Conservation (phyloP, 2,113 vertebrate species). For the Sorex araneus region DNA sequence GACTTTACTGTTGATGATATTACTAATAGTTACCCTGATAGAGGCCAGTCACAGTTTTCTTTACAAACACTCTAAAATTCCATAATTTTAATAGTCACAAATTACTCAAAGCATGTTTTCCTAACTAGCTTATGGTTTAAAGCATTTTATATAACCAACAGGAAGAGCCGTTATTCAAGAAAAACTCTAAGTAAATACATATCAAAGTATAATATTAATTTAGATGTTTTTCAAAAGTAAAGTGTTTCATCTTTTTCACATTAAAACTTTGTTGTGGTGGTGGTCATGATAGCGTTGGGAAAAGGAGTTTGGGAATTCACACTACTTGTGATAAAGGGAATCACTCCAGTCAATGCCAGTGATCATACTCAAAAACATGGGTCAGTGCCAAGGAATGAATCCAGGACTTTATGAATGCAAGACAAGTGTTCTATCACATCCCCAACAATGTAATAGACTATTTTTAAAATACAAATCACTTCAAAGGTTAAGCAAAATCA, state of each 20-base stretch:
- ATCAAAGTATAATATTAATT: slow-evolving; percentile 67
- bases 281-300: too few relatives aligned
- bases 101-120: too few relatives aligned
- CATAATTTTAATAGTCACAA: slow-evolving; percentile 44
- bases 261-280: background rate
- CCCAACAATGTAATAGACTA: background rate
- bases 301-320: too few relatives aligned
- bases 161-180: background rate
- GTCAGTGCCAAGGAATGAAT: too few relatives aligned
- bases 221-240: slow-evolving; percentile 53
- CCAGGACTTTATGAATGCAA: too few relatives aligned
- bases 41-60: slow-evolving; percentile 53
- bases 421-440: too few relatives aligned
- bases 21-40: background rate
- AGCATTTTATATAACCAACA: slow-evolving; percentile 71
- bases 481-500: background rate
- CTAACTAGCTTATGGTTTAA: background rate
- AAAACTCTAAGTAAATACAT: slow-evolving; percentile 67
- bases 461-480: background rate
- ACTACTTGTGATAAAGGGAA: too few relatives aligned
- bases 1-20: background rate
- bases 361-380: too few relatives aligned
- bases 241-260: slow-evolving; percentile 32
- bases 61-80: slow-evolving; percentile 75
- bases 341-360: too few relatives aligned